A percentile compares a stretch with the other conserved stretches of the same genome.
Evolutionary conservation across 2,113 vertebrate species (phyloP).

Genomic region (Asarcornis scutulata): DNA sequence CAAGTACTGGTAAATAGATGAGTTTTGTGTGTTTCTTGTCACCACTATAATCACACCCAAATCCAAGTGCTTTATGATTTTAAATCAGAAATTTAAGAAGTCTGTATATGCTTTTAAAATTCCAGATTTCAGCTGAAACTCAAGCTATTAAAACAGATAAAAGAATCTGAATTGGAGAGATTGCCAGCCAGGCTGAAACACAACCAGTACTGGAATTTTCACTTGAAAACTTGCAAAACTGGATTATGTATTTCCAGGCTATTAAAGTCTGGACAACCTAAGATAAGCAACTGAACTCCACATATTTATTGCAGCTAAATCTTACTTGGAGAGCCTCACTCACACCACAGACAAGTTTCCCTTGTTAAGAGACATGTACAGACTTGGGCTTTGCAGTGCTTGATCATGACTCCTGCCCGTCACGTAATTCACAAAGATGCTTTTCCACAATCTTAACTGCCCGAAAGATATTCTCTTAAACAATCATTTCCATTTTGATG

Average conservation of each 20-base stretch:
- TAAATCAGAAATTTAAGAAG: neutral
- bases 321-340: neutral
- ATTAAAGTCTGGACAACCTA: neutral
- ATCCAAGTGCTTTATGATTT: neutral
- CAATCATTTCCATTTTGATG: neutral
- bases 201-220: slow-evolving; percentile 22
- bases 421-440: neutral
- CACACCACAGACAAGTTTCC: neutral
- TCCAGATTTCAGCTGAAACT: slow-evolving; percentile 21
- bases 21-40: neutral
- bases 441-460: neutral
- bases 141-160: neutral
- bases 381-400: neutral
- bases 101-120: slow-evolving; percentile 3
- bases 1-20: neutral
- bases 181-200: slow-evolving; percentile 25
- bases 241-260: neutral
- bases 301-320: neutral
- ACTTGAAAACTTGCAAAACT: slow-evolving; percentile 26
- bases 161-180: slow-evolving; percentile 4
- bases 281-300: neutral
- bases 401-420: neutral
- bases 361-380: neutral
- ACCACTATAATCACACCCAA: neutral
- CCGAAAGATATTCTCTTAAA: neutral